phyloP scores from a whole-genome alignment of 1,140 invertebrate species.

The Glossosoma conforme region DNA sequence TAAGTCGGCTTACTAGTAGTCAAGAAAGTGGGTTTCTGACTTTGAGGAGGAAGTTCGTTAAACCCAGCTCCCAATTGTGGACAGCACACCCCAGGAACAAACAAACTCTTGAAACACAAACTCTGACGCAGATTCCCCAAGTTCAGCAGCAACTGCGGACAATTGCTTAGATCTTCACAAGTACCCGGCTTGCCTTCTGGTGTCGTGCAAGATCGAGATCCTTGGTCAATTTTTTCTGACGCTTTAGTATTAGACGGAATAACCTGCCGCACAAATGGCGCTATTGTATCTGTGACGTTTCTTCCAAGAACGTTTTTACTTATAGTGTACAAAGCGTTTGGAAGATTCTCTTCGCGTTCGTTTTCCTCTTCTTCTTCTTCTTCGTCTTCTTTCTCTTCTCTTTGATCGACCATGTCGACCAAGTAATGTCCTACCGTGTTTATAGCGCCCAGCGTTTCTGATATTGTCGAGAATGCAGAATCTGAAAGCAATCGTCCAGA shows the following conservation, averaged over 20 bases:
- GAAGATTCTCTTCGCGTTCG: constrained; percentile 44
- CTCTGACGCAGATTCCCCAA: constrained; percentile 76
- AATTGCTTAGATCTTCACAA: constrained; percentile 84
- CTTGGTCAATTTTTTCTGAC: constrained; percentile 29
- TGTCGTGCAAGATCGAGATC: constrained; percentile 64
- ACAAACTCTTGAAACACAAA: constrained; percentile 86
- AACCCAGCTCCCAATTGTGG: constrained; percentile 51
- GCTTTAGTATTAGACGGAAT: constrained; percentile 52
- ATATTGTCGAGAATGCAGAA: constrained; percentile 58
- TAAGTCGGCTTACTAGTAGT: constrained; percentile 40
- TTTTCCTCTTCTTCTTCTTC: constrained; percentile 32
- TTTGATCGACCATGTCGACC: constrained; percentile 66
- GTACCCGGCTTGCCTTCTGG: constrained; percentile 72
- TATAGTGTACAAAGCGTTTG: constrained; percentile 70
- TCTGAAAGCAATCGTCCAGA: constrained; percentile 51
- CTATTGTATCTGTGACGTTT: constrained; percentile 74
- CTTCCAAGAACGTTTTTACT: constrained; percentile 75
- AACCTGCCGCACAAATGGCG: constrained; percentile 64
- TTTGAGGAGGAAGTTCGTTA: constrained; percentile 40
- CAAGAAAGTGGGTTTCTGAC: constrained; percentile 34
- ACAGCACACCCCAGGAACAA: constrained; percentile 89
- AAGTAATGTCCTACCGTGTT: constrained; percentile 79
- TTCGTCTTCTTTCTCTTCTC: constrained; percentile 42
- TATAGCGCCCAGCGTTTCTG: constrained; percentile 67
- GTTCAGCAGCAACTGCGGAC: constrained; percentile 81